Evolutionary conservation across 2,888 invertebrate genomes (phyloP).

Genomic region (Brenthis daphne): DNA sequence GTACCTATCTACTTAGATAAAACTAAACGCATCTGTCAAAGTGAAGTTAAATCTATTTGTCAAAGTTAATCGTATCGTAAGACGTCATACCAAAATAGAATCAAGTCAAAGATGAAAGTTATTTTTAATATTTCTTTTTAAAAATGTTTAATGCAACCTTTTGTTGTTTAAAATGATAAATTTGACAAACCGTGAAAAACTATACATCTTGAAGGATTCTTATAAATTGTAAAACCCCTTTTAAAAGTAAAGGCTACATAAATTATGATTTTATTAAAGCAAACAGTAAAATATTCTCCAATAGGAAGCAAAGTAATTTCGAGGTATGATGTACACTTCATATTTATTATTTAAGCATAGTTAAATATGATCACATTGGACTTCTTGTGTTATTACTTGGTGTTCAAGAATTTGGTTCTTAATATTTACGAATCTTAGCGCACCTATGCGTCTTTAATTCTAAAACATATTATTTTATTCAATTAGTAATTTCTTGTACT

Average conservation of each 20-base stretch:
- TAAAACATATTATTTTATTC: background rate
- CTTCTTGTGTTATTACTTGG: background rate
- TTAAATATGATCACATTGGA: too few species aligned
- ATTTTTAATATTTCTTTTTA: slow-evolving; percentile 67
- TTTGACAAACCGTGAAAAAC: slow-evolving; percentile 47
- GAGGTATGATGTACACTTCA: slow-evolving; percentile 59
- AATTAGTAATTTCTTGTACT: background rate
- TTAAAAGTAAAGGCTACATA: slow-evolving; percentile 59
- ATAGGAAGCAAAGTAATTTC: slow-evolving; percentile 65
- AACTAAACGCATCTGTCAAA: slow-evolving; percentile 25
- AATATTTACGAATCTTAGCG: too few species aligned
- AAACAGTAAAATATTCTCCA: slow-evolving; percentile 68
- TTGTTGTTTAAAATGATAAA: slow-evolving; percentile 53
- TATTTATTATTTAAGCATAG: slow-evolving; percentile 32
- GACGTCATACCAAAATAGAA: slow-evolving; percentile 72
- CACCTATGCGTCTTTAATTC: too few species aligned
- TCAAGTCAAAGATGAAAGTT: slow-evolving; percentile 76
- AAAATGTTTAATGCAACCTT: slow-evolving; percentile 50
- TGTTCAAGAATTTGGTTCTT: background rate
- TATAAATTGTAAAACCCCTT: slow-evolving; percentile 48
- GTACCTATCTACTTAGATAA: slow-evolving; percentile 8
- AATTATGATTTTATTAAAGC: slow-evolving; percentile 77
- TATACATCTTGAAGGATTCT: slow-evolving; percentile 50
- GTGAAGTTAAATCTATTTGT: too few species aligned
- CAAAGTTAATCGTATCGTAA: slow-evolving; percentile 17